Evolutionary conservation across 2,888 invertebrate species (phyloP).

Genomic region (Ashinkailepas kermadecensis): DNA sequence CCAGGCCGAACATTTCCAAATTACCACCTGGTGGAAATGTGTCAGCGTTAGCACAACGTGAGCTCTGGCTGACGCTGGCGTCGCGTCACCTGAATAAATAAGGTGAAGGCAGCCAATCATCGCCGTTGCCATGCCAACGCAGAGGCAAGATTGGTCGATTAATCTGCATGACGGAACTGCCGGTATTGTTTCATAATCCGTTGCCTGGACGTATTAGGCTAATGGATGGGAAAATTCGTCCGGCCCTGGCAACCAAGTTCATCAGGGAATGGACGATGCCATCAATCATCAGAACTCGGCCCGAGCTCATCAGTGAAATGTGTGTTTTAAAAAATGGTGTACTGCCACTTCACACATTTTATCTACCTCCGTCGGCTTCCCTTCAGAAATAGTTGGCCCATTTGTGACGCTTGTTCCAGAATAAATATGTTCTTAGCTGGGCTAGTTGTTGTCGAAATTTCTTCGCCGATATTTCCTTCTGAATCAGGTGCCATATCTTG

Average conservation of each 20-base stretch:
- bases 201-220: neutral
- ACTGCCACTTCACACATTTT: too few relatives aligned
- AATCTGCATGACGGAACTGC: constrained; percentile 7
- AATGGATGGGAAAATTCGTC: neutral
- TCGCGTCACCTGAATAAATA: neutral
- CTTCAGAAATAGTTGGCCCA: too few relatives aligned
- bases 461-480: too few relatives aligned
- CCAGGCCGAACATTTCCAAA: too few relatives aligned
- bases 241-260: neutral
- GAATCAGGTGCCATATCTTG: too few relatives aligned
- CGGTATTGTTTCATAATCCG: constrained; percentile 5
- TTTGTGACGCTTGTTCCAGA: too few relatives aligned
- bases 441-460: too few relatives aligned
- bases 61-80: neutral
- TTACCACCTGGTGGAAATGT: neutral
- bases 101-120: neutral
- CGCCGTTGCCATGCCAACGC: neutral
- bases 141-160: constrained; percentile 13
- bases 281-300: neutral
- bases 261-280: neutral
- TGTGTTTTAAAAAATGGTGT: too few relatives aligned
- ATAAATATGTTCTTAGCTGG: too few relatives aligned
- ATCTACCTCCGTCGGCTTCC: too few relatives aligned
- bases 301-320: too few relatives aligned
- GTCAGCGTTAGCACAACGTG: neutral